These are phyloP conservation scores for Osmerus mordax DNA, from an alignment of 2,113 vertebrate species.

Conservation along the genomic window DNA sequence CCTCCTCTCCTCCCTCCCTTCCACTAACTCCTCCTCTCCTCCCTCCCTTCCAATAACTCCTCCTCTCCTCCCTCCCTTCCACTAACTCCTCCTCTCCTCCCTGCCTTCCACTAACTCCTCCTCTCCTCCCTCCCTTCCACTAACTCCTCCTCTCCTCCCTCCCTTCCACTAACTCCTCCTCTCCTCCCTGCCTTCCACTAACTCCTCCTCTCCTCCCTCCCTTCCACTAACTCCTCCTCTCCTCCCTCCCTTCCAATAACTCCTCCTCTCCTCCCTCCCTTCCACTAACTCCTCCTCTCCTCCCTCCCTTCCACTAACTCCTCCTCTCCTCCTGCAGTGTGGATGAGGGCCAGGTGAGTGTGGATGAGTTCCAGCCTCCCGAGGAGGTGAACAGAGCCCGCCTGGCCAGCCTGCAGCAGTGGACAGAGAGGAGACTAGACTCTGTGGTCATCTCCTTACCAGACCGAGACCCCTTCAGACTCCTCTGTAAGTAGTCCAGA, in stretches of 20 bases:
- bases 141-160: neutral
- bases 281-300: neutral
- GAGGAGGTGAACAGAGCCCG: constrained; percentile 57
- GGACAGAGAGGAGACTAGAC: constrained; percentile 65
- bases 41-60: neutral
- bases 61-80: neutral
- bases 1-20: neutral
- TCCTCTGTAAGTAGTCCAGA: constrained; percentile 64
- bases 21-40: neutral
- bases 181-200: neutral
- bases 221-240: neutral
- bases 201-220: neutral
- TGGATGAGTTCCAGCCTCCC: constrained; percentile 45
- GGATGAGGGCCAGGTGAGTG: constrained; percentile 5
- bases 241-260: neutral
- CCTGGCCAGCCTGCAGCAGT: constrained; percentile 63
- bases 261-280: neutral
- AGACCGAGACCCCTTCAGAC: constrained; percentile 64
- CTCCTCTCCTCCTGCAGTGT: constrained; percentile 22
- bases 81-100: neutral
- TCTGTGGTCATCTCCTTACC: constrained; percentile 51
- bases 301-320: neutral
- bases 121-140: neutral
- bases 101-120: too few species aligned
- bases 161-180: neutral